Percentiles rank a stretch among this genome's conserved stretches.
Evolutionary conservation across 2,888 invertebrate species (phyloP).

Genomic region (Netelia inedita): DNA sequence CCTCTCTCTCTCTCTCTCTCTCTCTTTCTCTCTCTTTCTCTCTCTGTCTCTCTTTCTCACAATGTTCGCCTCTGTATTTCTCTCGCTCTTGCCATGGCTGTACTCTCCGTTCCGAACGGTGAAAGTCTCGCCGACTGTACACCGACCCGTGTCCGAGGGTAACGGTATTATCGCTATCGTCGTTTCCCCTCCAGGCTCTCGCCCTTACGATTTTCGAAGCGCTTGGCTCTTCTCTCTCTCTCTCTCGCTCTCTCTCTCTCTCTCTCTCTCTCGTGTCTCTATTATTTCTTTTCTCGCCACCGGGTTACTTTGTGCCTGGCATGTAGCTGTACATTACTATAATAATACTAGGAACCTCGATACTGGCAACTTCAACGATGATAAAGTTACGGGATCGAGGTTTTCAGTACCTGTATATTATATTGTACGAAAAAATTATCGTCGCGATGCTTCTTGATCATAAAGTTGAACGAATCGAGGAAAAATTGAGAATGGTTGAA

Average conservation of each 20-base stretch:
- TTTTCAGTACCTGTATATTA: neutral
- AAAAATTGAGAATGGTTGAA: too few relatives aligned
- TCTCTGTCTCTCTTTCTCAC: neutral
- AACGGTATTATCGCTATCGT: constrained; percentile 73
- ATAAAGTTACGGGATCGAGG: constrained; percentile 5
- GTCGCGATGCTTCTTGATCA: too few relatives aligned
- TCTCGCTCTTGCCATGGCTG: constrained; percentile 3
- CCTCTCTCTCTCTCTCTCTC: constrained; percentile 30
- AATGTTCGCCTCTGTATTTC: neutral
- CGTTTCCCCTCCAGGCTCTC: constrained; percentile 65
- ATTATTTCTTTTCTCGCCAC: neutral
- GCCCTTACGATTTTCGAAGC: constrained; percentile 69
- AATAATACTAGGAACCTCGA: constrained; percentile 6
- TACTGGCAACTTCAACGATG: neutral
- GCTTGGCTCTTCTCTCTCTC: constrained; percentile 22
- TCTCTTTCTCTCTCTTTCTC: neutral
- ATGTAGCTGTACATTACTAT: neutral
- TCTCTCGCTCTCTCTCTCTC: constrained; percentile 19
- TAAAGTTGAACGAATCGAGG: too few relatives aligned
- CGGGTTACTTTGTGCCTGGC: constrained; percentile 17
- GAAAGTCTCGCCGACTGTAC: constrained; percentile 71
- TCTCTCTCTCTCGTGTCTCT: neutral
- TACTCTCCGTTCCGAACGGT: constrained; percentile 68
- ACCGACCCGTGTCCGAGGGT: constrained; percentile 70
- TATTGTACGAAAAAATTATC: neutral